phyloP scores from a whole-genome alignment of 2,113 vertebrate species.

The Delphinus delphis region DNA sequence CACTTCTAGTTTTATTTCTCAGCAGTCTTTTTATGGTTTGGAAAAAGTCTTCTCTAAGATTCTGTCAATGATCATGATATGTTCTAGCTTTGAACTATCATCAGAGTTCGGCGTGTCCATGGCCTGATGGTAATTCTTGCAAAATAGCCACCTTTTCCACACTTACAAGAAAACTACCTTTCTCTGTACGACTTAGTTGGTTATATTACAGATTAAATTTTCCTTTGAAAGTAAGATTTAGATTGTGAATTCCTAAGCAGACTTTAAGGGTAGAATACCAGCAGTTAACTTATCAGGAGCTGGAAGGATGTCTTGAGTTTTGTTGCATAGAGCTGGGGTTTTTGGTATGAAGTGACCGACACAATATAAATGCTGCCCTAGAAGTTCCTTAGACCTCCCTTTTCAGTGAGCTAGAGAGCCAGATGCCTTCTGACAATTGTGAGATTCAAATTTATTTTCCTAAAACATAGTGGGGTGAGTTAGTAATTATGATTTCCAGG shows the following conservation, averaged over 20 bases:
- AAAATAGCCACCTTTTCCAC: not conserved
- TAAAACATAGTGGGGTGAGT: not conserved
- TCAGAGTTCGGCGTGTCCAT: not conserved
- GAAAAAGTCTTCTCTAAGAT: not conserved
- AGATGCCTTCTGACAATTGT: not conserved
- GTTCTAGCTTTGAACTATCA: slow-evolving; percentile 32
- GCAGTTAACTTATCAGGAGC: not conserved
- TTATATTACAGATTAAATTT: not conserved
- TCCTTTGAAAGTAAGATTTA: slow-evolving; percentile 12
- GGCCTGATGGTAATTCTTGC: not conserved
- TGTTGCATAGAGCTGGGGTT: not conserved
- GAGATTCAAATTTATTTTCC: slow-evolving; percentile 1
- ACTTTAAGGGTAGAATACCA: not conserved
- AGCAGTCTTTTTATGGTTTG: slow-evolving; percentile 20
- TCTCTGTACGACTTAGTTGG: not conserved
- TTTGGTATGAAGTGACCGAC: not conserved
- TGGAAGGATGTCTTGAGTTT: not conserved
- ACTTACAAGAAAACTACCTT: not conserved
- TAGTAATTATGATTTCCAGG: not conserved
- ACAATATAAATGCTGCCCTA: not conserved
- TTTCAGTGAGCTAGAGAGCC: not conserved
- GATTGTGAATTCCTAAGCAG: not conserved
- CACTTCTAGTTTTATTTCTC: slow-evolving; percentile 21
- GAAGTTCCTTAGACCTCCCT: not conserved
- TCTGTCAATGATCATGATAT: not conserved